Conservation (phyloP, 1,140 invertebrate genomes). For the Macrosteles quadrilineatus region DNA sequence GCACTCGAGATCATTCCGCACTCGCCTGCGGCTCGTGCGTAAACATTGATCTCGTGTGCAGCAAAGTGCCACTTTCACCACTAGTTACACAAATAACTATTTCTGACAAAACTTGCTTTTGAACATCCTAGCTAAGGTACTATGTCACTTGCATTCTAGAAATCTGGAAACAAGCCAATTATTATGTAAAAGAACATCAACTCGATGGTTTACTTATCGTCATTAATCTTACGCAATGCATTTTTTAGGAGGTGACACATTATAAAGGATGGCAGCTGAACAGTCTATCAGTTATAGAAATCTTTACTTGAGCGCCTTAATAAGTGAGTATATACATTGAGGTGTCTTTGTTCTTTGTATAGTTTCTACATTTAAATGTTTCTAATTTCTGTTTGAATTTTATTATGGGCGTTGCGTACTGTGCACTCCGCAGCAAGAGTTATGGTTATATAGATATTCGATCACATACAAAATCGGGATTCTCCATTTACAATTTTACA, state of each 20-base stretch:
- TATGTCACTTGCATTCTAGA: no score
- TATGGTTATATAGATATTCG: neutral
- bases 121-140: no score
- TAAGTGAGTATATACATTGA: constrained; percentile 1
- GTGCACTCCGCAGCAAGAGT: neutral
- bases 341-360: neutral
- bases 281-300: neutral
- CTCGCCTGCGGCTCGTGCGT: no score
- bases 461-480: neutral
- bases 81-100: no score
- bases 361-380: neutral
- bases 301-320: constrained; percentile 4
- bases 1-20: no score
- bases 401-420: neutral
- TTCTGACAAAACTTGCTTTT: no score
- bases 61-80: no score
- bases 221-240: no score
- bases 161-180: no score
- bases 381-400: neutral
- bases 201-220: no score
- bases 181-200: no score
- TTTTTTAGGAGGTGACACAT: neutral
- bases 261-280: neutral
- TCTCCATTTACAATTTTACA: neutral
- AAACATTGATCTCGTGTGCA: no score